Base-by-base conservation (phyloP, 2,888 invertebrate genomes). In the Drepanosiphum platanoidis region DNA sequence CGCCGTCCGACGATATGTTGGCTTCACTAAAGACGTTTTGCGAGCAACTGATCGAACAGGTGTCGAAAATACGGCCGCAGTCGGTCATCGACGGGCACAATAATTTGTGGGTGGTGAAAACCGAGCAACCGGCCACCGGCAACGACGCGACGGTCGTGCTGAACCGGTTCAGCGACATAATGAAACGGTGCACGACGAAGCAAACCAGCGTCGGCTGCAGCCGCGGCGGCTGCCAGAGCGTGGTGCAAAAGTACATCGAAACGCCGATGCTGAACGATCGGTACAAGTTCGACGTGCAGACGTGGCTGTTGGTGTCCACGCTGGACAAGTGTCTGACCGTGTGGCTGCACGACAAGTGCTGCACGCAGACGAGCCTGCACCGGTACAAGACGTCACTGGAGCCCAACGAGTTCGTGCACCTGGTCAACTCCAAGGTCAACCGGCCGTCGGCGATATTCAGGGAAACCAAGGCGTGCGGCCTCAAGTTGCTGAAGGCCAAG, bases 291-390 rank as follows among this genome's bases (percentile, higher is more conserved):
- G 42, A 42, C 32, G 18, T 80, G 3, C 30, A 68, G n/a, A 32
- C 46, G 13, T 80, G 68, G 79, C 68, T 80, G n/a, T 22, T 52
- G 3, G 32, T 80, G 2, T 80, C 79, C 8, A 80, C 79, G 15
- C 42, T 80, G 0, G 68, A 52, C n/a, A 8, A 13, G 7, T 22
- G 68, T 32, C 15, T 80, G 46, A 46, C 68, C 3, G 46, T 80
- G 13, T 80, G 79, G 79, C n/a, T 68, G 32, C 46, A 80, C 42
- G 68, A 68, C 13, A 80, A 22, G 32, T 80, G 79, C 32, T n/a
- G 34, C 34, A 34, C 52, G 30, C 64, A 32, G 18, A 30, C 27
- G 5, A 22, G 68, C 13, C 0, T 27, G n/a, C 42, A 68, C 11
- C n/a, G n/a, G n/a, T n/a, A n/a, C n/a, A n/a, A n/a, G n/a, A n/a